Evolutionary conservation across 2,797 vertebrate species (phyloP).

Genomic region (Gymnothorax reevesii): DNA sequence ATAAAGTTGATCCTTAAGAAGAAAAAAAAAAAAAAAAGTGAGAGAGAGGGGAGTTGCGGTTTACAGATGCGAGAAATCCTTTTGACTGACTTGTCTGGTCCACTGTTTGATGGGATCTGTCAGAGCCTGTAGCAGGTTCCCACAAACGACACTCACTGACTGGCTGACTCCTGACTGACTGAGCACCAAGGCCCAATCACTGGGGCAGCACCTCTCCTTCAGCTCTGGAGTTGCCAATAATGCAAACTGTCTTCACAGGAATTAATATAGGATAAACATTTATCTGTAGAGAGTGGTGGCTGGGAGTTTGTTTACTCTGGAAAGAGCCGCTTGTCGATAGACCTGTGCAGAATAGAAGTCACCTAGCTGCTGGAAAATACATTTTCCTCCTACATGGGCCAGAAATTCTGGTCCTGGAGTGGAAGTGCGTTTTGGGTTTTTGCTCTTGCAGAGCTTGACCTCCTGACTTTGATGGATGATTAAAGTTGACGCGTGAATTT

Average conservation of each 20-base stretch:
- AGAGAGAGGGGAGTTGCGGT: no score
- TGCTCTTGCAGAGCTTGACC: no score
- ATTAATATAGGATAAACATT: not conserved
- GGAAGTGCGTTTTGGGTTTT: no score
- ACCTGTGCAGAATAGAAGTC: not conserved
- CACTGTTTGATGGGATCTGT: not conserved
- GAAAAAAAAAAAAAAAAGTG: no score
- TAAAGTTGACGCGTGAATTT: no score
- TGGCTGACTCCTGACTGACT: not conserved
- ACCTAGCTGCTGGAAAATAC: not conserved
- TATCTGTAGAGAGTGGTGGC: not conserved
- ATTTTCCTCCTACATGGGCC: no score
- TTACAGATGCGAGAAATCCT: no score
- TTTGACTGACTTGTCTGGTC: not conserved
- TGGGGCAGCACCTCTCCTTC: not conserved
- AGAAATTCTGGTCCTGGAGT: no score
- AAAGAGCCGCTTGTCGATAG: not conserved
- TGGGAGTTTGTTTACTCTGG: not conserved
- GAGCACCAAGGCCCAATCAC: not conserved
- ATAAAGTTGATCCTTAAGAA: no score
- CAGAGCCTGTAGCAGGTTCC: not conserved
- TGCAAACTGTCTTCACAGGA: not conserved
- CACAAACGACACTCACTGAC: not conserved
- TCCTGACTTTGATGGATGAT: no score
- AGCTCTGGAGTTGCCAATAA: not conserved